Conservation (phyloP, 2,888 invertebrate genomes). For the Noctua fimbriata region DNA sequence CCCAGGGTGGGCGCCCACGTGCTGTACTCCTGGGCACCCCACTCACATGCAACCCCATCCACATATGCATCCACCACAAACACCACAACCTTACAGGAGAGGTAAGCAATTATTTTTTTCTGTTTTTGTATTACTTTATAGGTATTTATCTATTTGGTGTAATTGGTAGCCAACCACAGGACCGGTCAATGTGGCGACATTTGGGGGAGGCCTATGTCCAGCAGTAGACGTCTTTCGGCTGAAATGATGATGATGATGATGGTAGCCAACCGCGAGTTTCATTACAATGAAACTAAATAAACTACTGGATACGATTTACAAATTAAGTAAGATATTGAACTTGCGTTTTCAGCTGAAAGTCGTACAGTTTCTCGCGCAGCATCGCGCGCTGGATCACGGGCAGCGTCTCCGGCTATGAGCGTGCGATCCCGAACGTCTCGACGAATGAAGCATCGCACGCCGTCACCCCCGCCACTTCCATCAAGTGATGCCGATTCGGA, state of each 20-base stretch:
- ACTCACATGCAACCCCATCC: slow-evolving; percentile 71
- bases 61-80: slow-evolving; percentile 77
- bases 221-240: no score
- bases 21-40: slow-evolving; percentile 71
- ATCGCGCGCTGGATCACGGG: slow-evolving; percentile 92
- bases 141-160: neutral
- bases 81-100: slow-evolving; percentile 85
- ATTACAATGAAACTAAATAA: neutral
- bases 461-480: slow-evolving; percentile 84
- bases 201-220: no score
- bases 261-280: neutral
- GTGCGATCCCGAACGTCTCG: slow-evolving; percentile 93
- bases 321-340: neutral
- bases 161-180: neutral
- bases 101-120: slow-evolving; percentile 69
- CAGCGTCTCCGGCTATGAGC: slow-evolving; percentile 93
- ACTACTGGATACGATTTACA: neutral
- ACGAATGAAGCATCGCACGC: slow-evolving; percentile 82
- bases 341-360: slow-evolving; percentile 82
- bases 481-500: slow-evolving; percentile 92
- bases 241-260: no score
- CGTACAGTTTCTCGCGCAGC: slow-evolving; percentile 86
- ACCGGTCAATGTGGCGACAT: no score
- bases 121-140: neutral
- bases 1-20: slow-evolving; percentile 73